Percentiles rank a stretch among this genome's conserved stretches.
Conservation (phyloP, 2,888 invertebrate genomes). For the Andrena trimmerana region DNA sequence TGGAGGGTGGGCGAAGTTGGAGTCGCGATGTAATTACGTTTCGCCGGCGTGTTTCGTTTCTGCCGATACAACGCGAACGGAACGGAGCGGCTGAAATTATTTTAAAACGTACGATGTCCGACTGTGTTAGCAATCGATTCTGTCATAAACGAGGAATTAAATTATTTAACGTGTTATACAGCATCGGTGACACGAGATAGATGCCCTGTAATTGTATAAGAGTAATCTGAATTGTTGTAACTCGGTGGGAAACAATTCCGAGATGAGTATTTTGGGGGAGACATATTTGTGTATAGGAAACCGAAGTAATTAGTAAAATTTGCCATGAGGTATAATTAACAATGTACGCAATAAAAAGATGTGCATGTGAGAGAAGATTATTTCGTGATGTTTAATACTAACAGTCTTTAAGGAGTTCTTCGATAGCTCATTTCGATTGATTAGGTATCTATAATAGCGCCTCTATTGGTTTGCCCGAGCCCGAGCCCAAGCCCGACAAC, state of each 20-base stretch:
- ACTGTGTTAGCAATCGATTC: slow-evolving; percentile 70
- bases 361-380: not conserved
- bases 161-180: slow-evolving; percentile 48
- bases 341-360: slow-evolving; percentile 25
- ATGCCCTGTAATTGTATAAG: not conserved
- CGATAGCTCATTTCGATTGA: slow-evolving; percentile 8
- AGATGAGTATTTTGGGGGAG: not conserved
- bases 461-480: slow-evolving; percentile 42
- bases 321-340: slow-evolving; percentile 8
- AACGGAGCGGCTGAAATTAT: slow-evolving; percentile 45
- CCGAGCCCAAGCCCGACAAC: slow-evolving; percentile 8
- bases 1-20: slow-evolving; percentile 18
- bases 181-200: no score
- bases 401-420: slow-evolving; percentile 41
- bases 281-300: not conserved
- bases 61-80: not conserved
- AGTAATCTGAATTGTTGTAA: slow-evolving; percentile 14
- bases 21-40: slow-evolving; percentile 7
- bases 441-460: slow-evolving; percentile 46
- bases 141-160: slow-evolving; percentile 47
- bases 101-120: slow-evolving; percentile 74
- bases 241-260: not conserved
- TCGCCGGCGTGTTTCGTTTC: not conserved
- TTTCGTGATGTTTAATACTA: slow-evolving; percentile 40
- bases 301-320: slow-evolving; percentile 17